phyloP scores from a whole-genome alignment of 2,113 vertebrate species.

The Tyto alba region DNA sequence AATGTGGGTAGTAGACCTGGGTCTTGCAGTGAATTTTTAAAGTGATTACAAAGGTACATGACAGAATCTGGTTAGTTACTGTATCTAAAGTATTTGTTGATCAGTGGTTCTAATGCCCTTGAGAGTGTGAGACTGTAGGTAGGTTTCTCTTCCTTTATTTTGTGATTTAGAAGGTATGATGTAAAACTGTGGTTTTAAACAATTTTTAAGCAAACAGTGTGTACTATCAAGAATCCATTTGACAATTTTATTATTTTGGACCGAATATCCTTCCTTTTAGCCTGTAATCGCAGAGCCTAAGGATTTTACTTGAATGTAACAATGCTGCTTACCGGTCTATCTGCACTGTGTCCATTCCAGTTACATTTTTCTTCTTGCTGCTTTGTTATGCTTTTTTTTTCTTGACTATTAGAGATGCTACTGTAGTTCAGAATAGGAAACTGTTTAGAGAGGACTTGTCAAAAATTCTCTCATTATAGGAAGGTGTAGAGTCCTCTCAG shows the following conservation, averaged over 20 bases:
- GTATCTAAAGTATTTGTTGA: neutral
- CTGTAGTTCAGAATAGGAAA: slow-evolving; percentile 49
- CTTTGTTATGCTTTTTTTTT: neutral
- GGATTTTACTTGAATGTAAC: no score
- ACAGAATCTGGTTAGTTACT: neutral
- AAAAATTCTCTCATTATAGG: slow-evolving; percentile 25
- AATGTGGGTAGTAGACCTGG: neutral
- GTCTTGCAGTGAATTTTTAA: neutral
- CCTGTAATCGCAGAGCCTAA: neutral
- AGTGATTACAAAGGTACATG: neutral
- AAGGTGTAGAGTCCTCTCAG: slow-evolving; percentile 33
- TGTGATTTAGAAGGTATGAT: neutral
- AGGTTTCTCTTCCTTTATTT: neutral
- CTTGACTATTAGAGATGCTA: neutral
- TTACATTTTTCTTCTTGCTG: slow-evolving; percentile 26
- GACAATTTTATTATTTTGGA: neutral
- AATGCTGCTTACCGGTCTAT: neutral
- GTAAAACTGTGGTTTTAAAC: neutral
- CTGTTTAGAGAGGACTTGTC: slow-evolving; percentile 33
- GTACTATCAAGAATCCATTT: neutral
- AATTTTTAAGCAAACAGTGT: neutral
- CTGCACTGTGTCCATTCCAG: neutral
- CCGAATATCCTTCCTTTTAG: neutral
- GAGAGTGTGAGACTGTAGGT: neutral
- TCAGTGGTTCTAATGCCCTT: neutral